Base-by-base conservation (phyloP, 1,140 invertebrate genomes). In the Augochlora pura region DNA sequence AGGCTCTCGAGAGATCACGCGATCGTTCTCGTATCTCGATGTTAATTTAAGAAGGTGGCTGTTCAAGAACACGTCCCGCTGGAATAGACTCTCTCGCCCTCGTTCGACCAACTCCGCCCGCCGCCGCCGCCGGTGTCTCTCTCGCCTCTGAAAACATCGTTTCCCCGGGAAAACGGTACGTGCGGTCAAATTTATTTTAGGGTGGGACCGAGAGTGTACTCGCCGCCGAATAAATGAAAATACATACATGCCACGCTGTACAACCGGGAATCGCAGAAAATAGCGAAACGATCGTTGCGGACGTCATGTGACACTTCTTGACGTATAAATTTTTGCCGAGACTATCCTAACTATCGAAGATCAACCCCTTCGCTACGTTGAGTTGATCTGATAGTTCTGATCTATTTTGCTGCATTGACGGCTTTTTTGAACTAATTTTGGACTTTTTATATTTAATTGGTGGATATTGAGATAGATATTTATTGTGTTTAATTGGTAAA, bases 21-120 rank as follows among this genome's bases (percentile, higher is more conserved):
- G 72, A 73, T 74, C 80, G 57, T 77, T 77, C 76, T 64, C 46
- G 68, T 16, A 16, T 64, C 49, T 52, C 32, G 70, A 72, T 76
- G 66, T 62, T 64, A 71, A 83, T 73, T 83, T 75, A 69, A 57
- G 42, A 69, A 69, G 65, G 66, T 42, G 38, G 54, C 52, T 16
- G 18, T 27, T 69, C 25, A 23, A 62, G 74, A 46, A 69, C 66
- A 69, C 39, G 27, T 39, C 32, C 27, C 62, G n/a, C n/a, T 65
- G 60, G 12, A 49, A 49, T 21, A 27, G 59, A 62, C 9, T 23
- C 5, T 54, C 10, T 52, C 21, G 64, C 12, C 39, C 32, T 39
- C 32, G 62, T 39, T 39, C 62, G 32, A 14, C 27, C 46, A 2
- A 2, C 57, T 16, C 16, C 12, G 25, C 38, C 27, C 64, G 49